Evolutionary conservation across 2,797 vertebrate genomes (phyloP), one percentile per base, ranked within the genome.

Genomic region (Epinephelus malabaricus): DNA sequence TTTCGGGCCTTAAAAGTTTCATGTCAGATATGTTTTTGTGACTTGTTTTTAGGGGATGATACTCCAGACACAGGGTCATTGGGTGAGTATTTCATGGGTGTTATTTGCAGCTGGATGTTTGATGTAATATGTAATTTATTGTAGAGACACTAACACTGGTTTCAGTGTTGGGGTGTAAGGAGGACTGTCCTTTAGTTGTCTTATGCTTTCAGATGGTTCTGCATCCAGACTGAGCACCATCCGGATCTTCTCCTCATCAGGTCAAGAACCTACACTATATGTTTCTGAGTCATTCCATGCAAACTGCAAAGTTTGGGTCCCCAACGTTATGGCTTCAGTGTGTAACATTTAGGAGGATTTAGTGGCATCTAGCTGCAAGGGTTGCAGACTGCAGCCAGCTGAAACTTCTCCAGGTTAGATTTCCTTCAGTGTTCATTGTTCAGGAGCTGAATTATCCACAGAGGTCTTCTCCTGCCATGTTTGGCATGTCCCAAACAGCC

Each of bases 161-260:
- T 90, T 88, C 82, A 87, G 86, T 87, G 82, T 70, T 82, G 75
- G 77, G 63, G 43, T 66, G 46, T 75, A 79, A 83, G 60, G 75
- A 61, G 64, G 82, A 79, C 34, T 90, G 82, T 89, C 78, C 76
- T 88, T 88, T 63, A 83, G 72, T 68, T 87, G 84, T 89, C 78
- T 90, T 94, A 21, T 94, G 72, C 65, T 91, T 94, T 88, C 88
- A 94, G 95, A 94, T 4, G 21, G 4, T 50, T 65, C 89, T 53
- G 58, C 87, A 1, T 62, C 90, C 43, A 88, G 85, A 72, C 19
- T 92, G 81, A 92, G 82, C 81, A 86, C 89, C 14, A 30, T 91
- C 11, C 79, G 89, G 75, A 88, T 93, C 54, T 95, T 96, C 85
- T 90, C 94, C 58, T 95, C 95, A 53, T 96, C 95, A 83, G 95